Evolutionary conservation across 2,113 vertebrate species (phyloP), one percentile per base, ranked within the genome.

Genomic region (Mormyrus lacerda): DNA sequence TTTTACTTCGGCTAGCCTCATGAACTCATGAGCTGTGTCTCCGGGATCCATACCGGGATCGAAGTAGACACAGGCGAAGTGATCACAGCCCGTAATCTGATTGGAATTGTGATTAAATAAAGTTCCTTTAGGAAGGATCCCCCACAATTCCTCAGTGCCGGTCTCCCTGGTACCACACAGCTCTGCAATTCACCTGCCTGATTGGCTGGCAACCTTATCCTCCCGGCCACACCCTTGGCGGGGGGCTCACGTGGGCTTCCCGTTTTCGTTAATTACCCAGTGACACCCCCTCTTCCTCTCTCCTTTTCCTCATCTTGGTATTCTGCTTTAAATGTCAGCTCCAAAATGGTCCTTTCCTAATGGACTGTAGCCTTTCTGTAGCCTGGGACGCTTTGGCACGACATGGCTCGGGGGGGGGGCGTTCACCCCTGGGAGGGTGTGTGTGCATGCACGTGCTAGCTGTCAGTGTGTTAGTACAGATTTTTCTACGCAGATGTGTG

Each of bases 321-420:
- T 91, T 42, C 91, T 91, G 91, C 90, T 93, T 31, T 93, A 91
- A 93, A 93, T 93, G 91, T 92, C 92, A 90, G 51, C 91, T 89
- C 58, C 76, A 90, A 17, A 88, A 69, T 89, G 47, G 24, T 35
- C 84, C 19, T 79, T n/a, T 31, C 89, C 89, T 94, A 92, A 93
- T 94, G 91, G 90, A 91, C 92, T 55, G 3, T 93, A 91, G 89
- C 90, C 92, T 95, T 92, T 95, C 85, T 90, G 90, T 94, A 89
- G 69, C 88, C 21, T 85, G 88, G 89, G 90, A 93, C 93, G 90
- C 90, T 95, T 94, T 85, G 91, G 89, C 92, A 93, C 92, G 53
- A 35, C 76, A 53, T 39, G 73, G 90, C 58, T 92, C 65, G 27
- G 51, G 79, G 48, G 45, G 4, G 84, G 39, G 48, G 48, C 47